Evolutionary conservation across 2,113 vertebrate genomes (phyloP).

Genomic region (Vidua macroura): DNA sequence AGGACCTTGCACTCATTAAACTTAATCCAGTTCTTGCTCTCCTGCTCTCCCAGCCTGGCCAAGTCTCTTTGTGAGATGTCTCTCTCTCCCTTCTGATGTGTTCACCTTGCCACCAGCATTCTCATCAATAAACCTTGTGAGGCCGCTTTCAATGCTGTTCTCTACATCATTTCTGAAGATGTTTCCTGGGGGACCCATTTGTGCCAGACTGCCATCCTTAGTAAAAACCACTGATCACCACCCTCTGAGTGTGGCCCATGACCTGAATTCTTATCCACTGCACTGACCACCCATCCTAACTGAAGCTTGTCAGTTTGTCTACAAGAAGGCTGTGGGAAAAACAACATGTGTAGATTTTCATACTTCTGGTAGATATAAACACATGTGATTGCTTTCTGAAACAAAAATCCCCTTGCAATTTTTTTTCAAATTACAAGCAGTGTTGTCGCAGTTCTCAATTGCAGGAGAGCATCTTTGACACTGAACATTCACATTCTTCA

Average conservation of each 20-base stretch:
- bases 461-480: neutral
- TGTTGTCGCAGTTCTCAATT: neutral
- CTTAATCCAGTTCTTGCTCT: neutral
- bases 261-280: neutral
- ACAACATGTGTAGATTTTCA: neutral
- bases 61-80: neutral
- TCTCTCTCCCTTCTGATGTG: fast-evolving
- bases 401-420: neutral
- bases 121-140: neutral
- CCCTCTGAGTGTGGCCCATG: neutral
- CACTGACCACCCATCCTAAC: neutral
- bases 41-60: neutral
- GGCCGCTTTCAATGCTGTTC: neutral
- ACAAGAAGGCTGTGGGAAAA: neutral
- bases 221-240: neutral
- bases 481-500: neutral
- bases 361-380: neutral
- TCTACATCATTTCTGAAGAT: neutral
- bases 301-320: neutral
- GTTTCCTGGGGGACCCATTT: neutral
- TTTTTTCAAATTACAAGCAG: neutral
- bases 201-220: neutral
- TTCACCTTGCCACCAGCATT: neutral
- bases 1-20: neutral
- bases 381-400: neutral